phyloP scores from a whole-genome alignment of 1,140 invertebrate species.

The Globodera rostochiensis region DNA sequence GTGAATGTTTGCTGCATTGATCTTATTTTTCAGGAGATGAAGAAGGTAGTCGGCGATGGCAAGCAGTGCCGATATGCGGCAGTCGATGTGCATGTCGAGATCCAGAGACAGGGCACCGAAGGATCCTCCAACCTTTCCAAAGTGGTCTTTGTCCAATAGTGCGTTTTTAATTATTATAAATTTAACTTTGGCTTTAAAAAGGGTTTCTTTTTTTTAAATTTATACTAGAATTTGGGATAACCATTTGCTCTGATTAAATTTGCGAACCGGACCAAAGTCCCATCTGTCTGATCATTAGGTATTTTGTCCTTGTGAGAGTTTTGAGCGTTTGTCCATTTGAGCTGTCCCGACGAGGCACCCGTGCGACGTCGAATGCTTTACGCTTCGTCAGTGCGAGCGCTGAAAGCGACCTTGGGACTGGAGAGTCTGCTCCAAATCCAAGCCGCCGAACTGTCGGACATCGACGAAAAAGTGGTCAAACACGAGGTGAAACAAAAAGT shows the following conservation, averaged over 20 bases:
- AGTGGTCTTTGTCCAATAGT: slow-evolving; percentile 65
- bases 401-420: slow-evolving; percentile 63
- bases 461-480: slow-evolving; percentile 65
- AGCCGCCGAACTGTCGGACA: slow-evolving; percentile 64
- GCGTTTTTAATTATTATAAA: slow-evolving; percentile 31
- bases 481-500: slow-evolving; percentile 47
- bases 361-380: slow-evolving; percentile 65
- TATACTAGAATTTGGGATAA: too few species aligned
- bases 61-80: slow-evolving; percentile 65
- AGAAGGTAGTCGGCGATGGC: slow-evolving; percentile 58
- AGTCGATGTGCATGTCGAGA: slow-evolving; percentile 61
- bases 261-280: slow-evolving; percentile 2
- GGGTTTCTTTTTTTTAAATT: too few species aligned
- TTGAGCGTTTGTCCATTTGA: slow-evolving; percentile 8
- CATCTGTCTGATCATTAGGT: neutral
- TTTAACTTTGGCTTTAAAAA: neutral
- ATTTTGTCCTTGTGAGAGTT: too few species aligned
- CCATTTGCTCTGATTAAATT: neutral
- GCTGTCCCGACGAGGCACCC: slow-evolving; percentile 65
- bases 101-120: slow-evolving; percentile 63
- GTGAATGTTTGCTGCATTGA: neutral
- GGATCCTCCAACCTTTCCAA: slow-evolving; percentile 56
- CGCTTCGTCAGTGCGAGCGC: slow-evolving; percentile 65
- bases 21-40: slow-evolving; percentile 54
- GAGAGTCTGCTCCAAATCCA: slow-evolving; percentile 65